phyloP scores from a whole-genome alignment of 2,113 vertebrate genomes.

The Rhineura floridana region DNA sequence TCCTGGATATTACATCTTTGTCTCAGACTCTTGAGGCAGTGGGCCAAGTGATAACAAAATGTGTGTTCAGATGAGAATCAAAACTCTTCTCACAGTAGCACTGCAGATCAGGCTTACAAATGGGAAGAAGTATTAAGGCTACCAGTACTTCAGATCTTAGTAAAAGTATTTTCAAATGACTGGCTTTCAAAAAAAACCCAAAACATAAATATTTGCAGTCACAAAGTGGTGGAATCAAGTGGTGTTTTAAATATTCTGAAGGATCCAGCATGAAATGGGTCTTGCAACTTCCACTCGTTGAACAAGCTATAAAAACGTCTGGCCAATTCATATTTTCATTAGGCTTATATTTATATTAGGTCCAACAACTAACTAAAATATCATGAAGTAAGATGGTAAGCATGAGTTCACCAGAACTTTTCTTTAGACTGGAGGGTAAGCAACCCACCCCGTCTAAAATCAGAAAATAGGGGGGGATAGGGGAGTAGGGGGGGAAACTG shows the following conservation, averaged over 20 bases:
- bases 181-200: background rate
- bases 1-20: constrained; percentile 58
- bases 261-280: background rate
- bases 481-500: too few species aligned
- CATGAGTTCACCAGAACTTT: background rate
- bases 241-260: too few species aligned
- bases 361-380: background rate
- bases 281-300: background rate
- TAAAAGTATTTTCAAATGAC: background rate
- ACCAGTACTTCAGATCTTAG: background rate
- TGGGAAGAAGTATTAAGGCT: constrained; percentile 24
- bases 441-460: background rate
- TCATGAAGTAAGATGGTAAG: background rate
- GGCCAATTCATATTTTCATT: too few species aligned
- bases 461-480: background rate
- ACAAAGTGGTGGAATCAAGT: background rate
- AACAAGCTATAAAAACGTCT: too few species aligned
- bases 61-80: constrained; percentile 59
- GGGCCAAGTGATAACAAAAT: constrained; percentile 60
- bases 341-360: too few species aligned
- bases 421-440: background rate
- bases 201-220: background rate
- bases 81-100: constrained; percentile 30
- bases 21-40: constrained; percentile 41
- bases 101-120: constrained; percentile 49